phyloP scores from a whole-genome alignment of 2,888 invertebrate genomes.

The Horisme vitalbata region DNA sequence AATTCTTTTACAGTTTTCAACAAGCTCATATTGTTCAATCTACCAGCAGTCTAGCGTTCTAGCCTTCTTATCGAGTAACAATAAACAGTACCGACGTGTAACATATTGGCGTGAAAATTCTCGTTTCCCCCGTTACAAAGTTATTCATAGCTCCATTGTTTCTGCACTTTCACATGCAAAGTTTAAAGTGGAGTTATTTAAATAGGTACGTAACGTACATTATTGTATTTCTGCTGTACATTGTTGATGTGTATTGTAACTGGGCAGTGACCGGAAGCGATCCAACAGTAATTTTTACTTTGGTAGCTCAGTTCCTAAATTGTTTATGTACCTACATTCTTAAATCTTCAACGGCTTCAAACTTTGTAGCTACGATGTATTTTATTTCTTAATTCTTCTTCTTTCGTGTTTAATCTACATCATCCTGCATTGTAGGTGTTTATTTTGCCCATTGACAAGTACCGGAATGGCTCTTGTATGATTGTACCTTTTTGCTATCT shows the following conservation, averaged over 20 bases:
- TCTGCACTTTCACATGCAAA: conserved; percentile 5
- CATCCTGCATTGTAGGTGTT: too few species aligned
- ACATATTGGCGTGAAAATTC: conserved; percentile 9
- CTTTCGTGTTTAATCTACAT: too few species aligned
- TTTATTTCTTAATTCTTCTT: neutral
- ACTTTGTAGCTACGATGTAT: too few species aligned
- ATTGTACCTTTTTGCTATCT: too few species aligned
- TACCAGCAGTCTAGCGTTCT: neutral
- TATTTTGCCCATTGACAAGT: too few species aligned
- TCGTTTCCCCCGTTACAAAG: conserved; percentile 9
- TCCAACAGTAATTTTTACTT: too few species aligned
- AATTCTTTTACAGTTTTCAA: too few species aligned
- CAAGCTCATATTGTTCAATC: neutral
- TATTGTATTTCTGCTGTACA: neutral
- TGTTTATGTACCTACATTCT: too few species aligned
- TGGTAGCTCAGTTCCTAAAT: too few species aligned
- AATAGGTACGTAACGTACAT: neutral
- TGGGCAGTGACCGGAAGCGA: too few species aligned
- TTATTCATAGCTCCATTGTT: conserved; percentile 18
- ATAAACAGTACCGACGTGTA: conserved; percentile 4
- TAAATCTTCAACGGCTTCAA: too few species aligned
- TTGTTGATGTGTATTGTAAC: neutral
- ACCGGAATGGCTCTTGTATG: too few species aligned
- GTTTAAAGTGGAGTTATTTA: neutral
- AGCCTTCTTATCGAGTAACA: neutral